phyloP scores from a whole-genome alignment of 2,113 vertebrate genomes.

The Podocnemis expansa region DNA sequence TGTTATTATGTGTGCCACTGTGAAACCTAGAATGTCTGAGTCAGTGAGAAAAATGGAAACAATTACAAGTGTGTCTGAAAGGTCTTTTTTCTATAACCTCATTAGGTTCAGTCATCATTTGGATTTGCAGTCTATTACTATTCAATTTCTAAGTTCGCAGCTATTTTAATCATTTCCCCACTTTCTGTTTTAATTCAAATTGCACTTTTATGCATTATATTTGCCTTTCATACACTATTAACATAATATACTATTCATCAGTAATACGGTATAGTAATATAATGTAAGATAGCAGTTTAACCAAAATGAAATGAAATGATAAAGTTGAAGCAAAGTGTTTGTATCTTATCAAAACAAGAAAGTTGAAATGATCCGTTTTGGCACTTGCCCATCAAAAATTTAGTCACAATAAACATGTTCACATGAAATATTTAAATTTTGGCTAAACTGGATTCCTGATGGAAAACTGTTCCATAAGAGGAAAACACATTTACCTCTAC shows the following conservation, averaged over 20 bases:
- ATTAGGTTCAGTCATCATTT: not conserved
- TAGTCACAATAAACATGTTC: not conserved
- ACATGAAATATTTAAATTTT: not conserved
- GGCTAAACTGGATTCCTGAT: fast-evolving
- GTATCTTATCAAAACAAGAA: not conserved
- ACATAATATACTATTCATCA: not conserved
- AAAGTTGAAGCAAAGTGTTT: not conserved
- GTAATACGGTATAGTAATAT: too few relatives aligned
- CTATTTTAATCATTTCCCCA: not conserved
- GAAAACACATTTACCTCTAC: too few relatives aligned
- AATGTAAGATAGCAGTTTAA: not conserved
- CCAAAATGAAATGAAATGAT: not conserved
- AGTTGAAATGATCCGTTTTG: not conserved
- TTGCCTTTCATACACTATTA: not conserved
- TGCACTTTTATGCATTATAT: not conserved
- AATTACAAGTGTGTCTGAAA: not conserved
- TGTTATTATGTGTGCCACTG: not conserved
- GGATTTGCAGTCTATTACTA: not conserved
- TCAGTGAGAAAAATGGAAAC: not conserved
- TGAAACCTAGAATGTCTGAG: not conserved
- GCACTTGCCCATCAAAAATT: not conserved
- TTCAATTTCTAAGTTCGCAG: not conserved
- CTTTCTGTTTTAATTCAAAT: not conserved
- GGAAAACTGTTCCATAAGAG: not conserved
- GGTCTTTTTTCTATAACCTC: not conserved